phyloP scores from a whole-genome alignment of 2,797 vertebrate genomes.

The Brachyrhaphis roseni region DNA sequence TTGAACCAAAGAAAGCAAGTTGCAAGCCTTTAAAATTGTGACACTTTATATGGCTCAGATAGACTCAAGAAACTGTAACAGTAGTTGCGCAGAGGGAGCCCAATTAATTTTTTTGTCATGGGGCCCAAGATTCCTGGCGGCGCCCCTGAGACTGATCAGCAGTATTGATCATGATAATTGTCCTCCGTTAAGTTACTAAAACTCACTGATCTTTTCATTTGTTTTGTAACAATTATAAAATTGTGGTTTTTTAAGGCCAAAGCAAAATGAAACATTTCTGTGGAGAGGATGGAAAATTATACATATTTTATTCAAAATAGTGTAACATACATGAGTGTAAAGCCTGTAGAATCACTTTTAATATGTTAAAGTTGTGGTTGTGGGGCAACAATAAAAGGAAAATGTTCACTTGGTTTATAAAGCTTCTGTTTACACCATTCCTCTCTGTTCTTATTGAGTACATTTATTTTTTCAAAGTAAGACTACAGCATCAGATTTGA shows the following conservation, averaged over 20 bases:
- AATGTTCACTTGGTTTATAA: neutral
- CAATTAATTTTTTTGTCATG: too few species aligned
- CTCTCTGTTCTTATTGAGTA: neutral
- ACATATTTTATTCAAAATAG: neutral
- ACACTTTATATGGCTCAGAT: too few species aligned
- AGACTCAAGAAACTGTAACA: too few species aligned
- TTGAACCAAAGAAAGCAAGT: too few species aligned
- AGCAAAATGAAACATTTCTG: neutral
- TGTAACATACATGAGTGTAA: neutral
- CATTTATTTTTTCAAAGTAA: neutral
- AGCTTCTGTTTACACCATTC: neutral
- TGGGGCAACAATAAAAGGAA: neutral
- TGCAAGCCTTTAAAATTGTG: too few species aligned
- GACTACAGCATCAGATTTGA: neutral
- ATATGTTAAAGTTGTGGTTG: neutral
- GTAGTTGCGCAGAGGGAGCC: too few species aligned
- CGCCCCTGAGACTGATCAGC: neutral
- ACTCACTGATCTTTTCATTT: neutral
- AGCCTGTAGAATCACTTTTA: neutral
- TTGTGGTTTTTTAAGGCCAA: neutral
- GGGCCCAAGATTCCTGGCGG: too few species aligned
- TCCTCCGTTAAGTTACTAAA: neutral
- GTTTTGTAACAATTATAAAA: neutral
- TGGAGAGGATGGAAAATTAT: neutral
- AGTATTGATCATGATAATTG: neutral